These are phyloP conservation scores for Argyrosomus regius DNA, from an alignment of 2,797 vertebrate genomes.

Conservation along the genomic window DNA sequence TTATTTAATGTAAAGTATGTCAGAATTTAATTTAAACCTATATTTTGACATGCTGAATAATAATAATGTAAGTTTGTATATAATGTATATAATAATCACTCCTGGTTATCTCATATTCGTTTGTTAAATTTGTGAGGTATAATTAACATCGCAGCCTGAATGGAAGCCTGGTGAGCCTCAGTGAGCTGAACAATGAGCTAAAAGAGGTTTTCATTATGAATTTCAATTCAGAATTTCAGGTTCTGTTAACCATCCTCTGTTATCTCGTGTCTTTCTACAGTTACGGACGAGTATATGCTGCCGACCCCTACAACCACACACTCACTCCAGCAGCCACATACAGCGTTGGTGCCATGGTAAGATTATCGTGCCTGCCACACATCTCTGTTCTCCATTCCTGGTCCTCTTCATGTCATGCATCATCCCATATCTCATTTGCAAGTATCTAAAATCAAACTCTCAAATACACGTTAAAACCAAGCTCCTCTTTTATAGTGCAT, in stretches of 20 bases:
- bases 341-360: constrained; percentile 99
- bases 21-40: too few relatives aligned
- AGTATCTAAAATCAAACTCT: background rate
- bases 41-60: background rate
- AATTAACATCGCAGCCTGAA: background rate
- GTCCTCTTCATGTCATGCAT: constrained; percentile 8
- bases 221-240: background rate
- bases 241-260: constrained; percentile 11
- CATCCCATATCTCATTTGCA: background rate
- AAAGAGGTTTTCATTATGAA: background rate
- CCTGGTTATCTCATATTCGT: background rate
- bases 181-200: background rate
- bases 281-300: constrained; percentile 99
- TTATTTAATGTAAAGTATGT: too few relatives aligned
- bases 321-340: constrained; percentile 99
- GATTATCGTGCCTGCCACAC: constrained; percentile 58
- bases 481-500: constrained; percentile 3
- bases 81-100: background rate
- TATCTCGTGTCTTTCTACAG: constrained; percentile 81
- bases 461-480: background rate
- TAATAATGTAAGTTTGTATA: too few relatives aligned
- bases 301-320: constrained; percentile 99
- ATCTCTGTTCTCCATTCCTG: background rate
- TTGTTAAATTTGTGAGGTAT: too few relatives aligned
- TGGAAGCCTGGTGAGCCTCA: background rate